phyloP scores from a whole-genome alignment of 2,888 invertebrate species.

The Hypsopygia costalis region DNA sequence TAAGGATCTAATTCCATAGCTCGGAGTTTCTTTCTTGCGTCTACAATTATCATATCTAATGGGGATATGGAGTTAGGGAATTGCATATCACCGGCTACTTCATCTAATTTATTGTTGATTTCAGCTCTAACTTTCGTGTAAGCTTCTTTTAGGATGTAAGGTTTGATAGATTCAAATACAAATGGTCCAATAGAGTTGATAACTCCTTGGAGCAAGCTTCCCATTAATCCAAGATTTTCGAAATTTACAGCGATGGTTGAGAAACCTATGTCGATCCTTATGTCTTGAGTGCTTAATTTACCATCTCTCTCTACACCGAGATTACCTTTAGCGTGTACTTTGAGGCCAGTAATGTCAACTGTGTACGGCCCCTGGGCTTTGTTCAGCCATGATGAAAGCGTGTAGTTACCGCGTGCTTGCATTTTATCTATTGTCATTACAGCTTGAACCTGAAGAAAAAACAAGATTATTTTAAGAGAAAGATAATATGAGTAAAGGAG shows the following conservation, averaged over 20 bases:
- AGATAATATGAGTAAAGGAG: too few species aligned
- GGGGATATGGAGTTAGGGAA: slow-evolving; percentile 93
- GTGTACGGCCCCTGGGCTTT: slow-evolving; percentile 87
- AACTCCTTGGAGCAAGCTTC: slow-evolving; percentile 84
- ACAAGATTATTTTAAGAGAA: too few species aligned
- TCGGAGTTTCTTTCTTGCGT: slow-evolving; percentile 85
- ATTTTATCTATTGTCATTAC: slow-evolving; percentile 86
- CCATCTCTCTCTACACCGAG: slow-evolving; percentile 88
- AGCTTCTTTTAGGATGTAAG: slow-evolving; percentile 88
- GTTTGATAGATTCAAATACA: slow-evolving; percentile 93
- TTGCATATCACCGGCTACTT: slow-evolving; percentile 84
- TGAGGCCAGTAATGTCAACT: slow-evolving; percentile 86
- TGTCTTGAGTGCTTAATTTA: slow-evolving; percentile 87
- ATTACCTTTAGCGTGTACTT: slow-evolving; percentile 84
- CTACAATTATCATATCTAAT: slow-evolving; percentile 89
- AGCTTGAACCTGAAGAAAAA: slow-evolving; percentile 83
- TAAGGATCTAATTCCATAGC: slow-evolving; percentile 87
- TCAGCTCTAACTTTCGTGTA: slow-evolving; percentile 87
- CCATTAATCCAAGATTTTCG: slow-evolving; percentile 89
- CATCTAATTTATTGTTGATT: slow-evolving; percentile 87
- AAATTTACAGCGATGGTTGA: slow-evolving; percentile 89
- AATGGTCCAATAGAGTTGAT: slow-evolving; percentile 91
- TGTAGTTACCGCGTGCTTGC: slow-evolving; percentile 87
- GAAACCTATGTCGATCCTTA: slow-evolving; percentile 89
- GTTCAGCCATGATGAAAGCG: slow-evolving; percentile 85